These are phyloP conservation scores for Phalacrocorax aristotelis DNA, from an alignment of 2,113 vertebrate species.

Conservation along the genomic window DNA sequence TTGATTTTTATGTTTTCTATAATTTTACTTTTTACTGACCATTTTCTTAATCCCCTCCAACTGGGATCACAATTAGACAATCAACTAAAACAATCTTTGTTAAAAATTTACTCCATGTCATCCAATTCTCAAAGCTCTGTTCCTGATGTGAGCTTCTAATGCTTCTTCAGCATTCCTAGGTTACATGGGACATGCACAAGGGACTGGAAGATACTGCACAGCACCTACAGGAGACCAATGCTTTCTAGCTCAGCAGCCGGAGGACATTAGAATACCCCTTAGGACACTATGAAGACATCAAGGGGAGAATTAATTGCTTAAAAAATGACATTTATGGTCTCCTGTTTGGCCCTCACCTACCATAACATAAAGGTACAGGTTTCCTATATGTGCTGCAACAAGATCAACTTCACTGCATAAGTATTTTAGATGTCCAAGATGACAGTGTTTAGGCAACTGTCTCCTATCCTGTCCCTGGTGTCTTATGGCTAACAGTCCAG, in stretches of 20 bases:
- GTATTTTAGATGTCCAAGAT: background rate
- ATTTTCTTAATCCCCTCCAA: background rate
- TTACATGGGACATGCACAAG: background rate
- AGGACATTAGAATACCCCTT: background rate
- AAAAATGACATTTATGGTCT: background rate
- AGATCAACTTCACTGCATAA: background rate
- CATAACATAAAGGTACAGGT: background rate
- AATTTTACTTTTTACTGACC: background rate
- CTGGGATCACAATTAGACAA: background rate
- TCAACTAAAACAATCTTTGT: background rate
- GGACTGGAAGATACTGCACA: background rate
- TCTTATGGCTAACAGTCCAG: background rate
- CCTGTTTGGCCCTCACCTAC: background rate
- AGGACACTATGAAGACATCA: background rate
- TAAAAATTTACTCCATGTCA: background rate
- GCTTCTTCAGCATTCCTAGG: background rate
- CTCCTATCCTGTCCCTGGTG: background rate
- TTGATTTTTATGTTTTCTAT: background rate
- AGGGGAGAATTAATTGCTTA: background rate
- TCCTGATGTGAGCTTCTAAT: background rate
- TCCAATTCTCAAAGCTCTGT: background rate
- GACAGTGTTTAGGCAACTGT: background rate
- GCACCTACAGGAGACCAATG: background rate
- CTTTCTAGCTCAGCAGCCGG: background rate
- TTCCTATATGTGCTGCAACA: background rate